Base-by-base conservation (phyloP, 2,888 invertebrate species). In the Bimastos eiseni region DNA sequence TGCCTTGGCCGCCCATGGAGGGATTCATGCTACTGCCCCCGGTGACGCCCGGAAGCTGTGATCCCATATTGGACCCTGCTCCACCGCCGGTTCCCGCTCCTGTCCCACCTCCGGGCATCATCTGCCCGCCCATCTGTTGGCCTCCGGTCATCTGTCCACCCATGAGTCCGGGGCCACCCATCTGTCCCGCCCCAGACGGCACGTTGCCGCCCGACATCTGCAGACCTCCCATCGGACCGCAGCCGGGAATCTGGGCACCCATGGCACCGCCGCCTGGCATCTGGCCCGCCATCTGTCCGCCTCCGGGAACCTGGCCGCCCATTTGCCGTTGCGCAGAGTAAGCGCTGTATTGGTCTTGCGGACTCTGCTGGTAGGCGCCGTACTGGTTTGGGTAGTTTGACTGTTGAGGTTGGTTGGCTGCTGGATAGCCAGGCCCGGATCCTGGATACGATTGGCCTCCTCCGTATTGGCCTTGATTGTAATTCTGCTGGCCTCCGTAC, bases 111-210 rank as follows among this genome's bases (percentile, higher is more conserved):
- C 86, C 86, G 36, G 86, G 86, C 34, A 86, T 86, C 86, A 86
- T 86, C 86, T 86, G 86, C 21, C 86, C 86, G 8, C 36, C 86
- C 86, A 86, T 86, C 24, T 86, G 86, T 37, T 86, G 86, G 37
- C 37, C 15, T 86, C 86, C 86, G 6, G 34, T 8, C 86, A 86
- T 86, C 86, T 86, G 86, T 86, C 86, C 86, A 86, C 86, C 34
- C 89, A 89, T 89, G 30, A 33, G n/a, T 33, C 89, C 89, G 6
- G 89, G 33, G 24, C 89, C 89, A 8, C 89, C 89, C 89, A 89
- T 89, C 38, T 89, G 89, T 24, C 89, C 89, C 88, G 70, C 70
- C 37, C 86, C 86, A 36, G 86, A 86, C 1, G 86, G 86, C 34
- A 86, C 86, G 15, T 15, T 86, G 34, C 86, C 86, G 24, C 13